Evolutionary conservation across 2,888 invertebrate species (phyloP), one percentile per base, ranked within the genome.

Genomic region (Drosophila austrosaltans): DNA sequence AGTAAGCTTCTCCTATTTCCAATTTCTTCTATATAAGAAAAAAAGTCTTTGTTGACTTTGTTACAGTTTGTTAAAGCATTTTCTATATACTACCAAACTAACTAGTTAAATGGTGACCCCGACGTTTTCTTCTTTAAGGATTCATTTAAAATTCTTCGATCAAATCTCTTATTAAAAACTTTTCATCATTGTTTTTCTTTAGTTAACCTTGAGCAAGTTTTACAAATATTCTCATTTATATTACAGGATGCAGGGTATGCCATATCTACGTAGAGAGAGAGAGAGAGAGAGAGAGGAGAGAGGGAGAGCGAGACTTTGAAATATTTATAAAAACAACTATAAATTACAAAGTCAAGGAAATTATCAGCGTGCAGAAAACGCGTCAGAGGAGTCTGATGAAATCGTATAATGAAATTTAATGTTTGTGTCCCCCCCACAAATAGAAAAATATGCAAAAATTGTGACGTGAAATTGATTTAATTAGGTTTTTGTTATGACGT

Each of bases 281-380:
- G 32, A 25, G 10, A 6, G 32, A 22, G 22, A 48, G 4, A 10
- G 1, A 25, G 10, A 6, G 32, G 22, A 0, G 22, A 44, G 44
- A 44, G 44, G 20, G 44, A 44, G 44, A 44, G 44, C 2, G 22
- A 12, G 63, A 54, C 57, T 63, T 22, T 32, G 56, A 69, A 70
- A 67, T 75, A 78, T 81, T 71, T 72, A 61, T 77, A 70, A 87
- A 87, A 87, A 85, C 87, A 84, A 72, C 85, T 74, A 84, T 84
- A 84, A 87, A 84, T 85, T 85, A 87, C 82, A 76, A 69, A 82
- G 79, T 84, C 84, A 87, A 84, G 84, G 85, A 84, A 84, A 87
- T 87, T 72, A 85, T 85, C 73, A 82, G 72, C 82, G 76, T 16
- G 16, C 48, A 58, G 75, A 76, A 22, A 68, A 25, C 70, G 78